A percentile compares a stretch with the other conserved stretches of the same genome.
phyloP scores from a whole-genome alignment of 2,888 invertebrate genomes.

The Piscicola geometra region DNA sequence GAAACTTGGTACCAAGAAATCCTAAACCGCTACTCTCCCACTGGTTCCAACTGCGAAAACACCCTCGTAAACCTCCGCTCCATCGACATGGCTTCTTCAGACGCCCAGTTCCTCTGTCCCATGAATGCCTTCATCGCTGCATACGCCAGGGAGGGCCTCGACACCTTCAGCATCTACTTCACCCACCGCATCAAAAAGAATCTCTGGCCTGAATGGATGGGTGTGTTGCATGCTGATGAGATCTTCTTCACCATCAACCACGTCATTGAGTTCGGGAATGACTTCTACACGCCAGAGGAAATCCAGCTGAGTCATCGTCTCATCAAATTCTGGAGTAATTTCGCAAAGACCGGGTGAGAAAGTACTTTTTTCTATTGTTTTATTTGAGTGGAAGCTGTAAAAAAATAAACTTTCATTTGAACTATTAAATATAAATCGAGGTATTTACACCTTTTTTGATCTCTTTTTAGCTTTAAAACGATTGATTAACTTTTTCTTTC shows the following conservation, averaged over 20 bases:
- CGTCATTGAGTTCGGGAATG: conserved; percentile 73
- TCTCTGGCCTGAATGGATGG: conserved; percentile 91
- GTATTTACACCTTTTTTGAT: too few relatives aligned
- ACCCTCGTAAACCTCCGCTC: conserved; percentile 76
- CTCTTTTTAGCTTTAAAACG: too few relatives aligned
- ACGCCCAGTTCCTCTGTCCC: conserved; percentile 88
- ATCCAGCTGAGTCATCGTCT: conserved; percentile 76
- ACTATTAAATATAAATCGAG: not conserved
- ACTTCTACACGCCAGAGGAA: conserved; percentile 73
- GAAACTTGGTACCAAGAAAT: conserved; percentile 74
- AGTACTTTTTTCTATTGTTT: too few relatives aligned
- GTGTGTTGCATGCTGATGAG: conserved; percentile 90
- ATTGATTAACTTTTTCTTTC: too few relatives aligned
- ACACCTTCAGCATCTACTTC: conserved; percentile 83
- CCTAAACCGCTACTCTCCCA: conserved; percentile 78
- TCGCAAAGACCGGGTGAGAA: conserved; percentile 49
- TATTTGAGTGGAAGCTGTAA: not conserved
- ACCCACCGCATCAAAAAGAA: conserved; percentile 72
- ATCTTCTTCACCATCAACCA: conserved; percentile 87
- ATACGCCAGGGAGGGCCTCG: conserved; percentile 81
- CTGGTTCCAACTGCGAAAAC: conserved; percentile 82
- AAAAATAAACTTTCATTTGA: not conserved
- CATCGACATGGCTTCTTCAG: conserved; percentile 86
- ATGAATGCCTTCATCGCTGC: conserved; percentile 85
- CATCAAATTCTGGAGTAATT: conserved; percentile 70